phyloP scores from a whole-genome alignment of 2,797 vertebrate species.

The Ataeniobius toweri region DNA sequence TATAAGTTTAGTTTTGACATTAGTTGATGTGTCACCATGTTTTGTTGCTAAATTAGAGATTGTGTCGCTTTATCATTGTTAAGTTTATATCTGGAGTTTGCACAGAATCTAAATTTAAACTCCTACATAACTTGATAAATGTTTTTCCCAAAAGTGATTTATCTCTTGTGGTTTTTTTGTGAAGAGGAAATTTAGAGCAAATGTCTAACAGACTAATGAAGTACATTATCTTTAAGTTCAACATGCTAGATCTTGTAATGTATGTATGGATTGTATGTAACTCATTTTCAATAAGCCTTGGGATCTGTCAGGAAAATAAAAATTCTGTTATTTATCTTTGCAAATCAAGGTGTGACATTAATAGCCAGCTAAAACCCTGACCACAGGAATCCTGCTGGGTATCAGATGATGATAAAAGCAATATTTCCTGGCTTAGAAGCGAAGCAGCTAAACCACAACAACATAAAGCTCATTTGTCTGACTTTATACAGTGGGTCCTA shows the following conservation, averaged over 20 bases:
- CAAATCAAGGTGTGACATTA: constrained; percentile 21
- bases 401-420: constrained; percentile 49
- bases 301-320: not conserved
- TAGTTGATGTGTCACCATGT: not conserved
- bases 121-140: not conserved
- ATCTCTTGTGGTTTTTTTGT: not conserved
- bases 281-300: not conserved
- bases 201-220: not conserved
- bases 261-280: not conserved
- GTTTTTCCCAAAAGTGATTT: not conserved
- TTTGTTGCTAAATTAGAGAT: not conserved
- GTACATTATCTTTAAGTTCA: not conserved
- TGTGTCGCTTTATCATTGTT: not conserved
- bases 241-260: not conserved
- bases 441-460: constrained; percentile 50
- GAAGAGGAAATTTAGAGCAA: not conserved
- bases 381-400: constrained; percentile 16
- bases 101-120: not conserved
- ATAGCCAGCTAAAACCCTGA: constrained; percentile 20
- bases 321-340: constrained; percentile 2
- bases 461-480: constrained; percentile 55
- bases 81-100: not conserved
- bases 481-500: constrained; percentile 5
- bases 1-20: not conserved
- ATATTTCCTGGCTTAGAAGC: constrained; percentile 30